These are phyloP conservation scores for Nomada flava DNA, from an alignment of 2,888 invertebrate species.

Conservation along the genomic window DNA sequence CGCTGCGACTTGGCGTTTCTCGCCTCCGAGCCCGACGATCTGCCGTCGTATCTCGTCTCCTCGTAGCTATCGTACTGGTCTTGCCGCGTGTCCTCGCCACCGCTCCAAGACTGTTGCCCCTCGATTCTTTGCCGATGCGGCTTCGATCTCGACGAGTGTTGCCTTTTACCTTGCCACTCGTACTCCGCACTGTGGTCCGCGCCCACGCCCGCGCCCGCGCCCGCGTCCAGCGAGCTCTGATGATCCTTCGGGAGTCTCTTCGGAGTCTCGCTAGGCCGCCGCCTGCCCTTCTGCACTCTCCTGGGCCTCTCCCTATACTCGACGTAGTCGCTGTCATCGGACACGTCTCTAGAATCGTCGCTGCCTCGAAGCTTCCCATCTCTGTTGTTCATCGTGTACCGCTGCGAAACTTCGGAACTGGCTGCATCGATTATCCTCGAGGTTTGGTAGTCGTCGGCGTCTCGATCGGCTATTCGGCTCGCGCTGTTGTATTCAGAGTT, in stretches of 20 bases:
- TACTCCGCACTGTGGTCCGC: slow-evolving; percentile 63
- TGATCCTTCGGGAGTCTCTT: slow-evolving; percentile 80
- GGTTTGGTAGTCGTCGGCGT: slow-evolving; percentile 18
- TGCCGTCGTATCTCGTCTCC: slow-evolving; percentile 56
- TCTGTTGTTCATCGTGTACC: slow-evolving; percentile 46
- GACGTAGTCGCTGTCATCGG: slow-evolving; percentile 77
- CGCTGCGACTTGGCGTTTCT: slow-evolving; percentile 40
- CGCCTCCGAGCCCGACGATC: slow-evolving; percentile 24
- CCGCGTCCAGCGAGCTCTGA: slow-evolving; percentile 62
- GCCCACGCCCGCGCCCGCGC: background rate
- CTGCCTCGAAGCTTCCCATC: slow-evolving; percentile 71
- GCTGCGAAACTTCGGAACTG: slow-evolving; percentile 46
- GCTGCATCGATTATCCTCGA: slow-evolving; percentile 47
- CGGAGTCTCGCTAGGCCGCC: slow-evolving; percentile 72
- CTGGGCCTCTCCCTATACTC: slow-evolving; percentile 77
- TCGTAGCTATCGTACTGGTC: slow-evolving; percentile 68
- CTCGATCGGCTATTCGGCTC: background rate
- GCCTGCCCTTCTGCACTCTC: slow-evolving; percentile 74
- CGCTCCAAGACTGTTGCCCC: slow-evolving; percentile 62
- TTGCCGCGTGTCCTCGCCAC: slow-evolving; percentile 71
- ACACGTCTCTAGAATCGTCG: slow-evolving; percentile 75
- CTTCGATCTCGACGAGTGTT: slow-evolving; percentile 68
- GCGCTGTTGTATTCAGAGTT: slow-evolving; percentile 67
- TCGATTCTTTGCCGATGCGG: slow-evolving; percentile 65
- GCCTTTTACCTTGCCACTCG: slow-evolving; percentile 67